These are phyloP conservation scores for Bembecia ichneumoniformis DNA, from an alignment of 2,888 invertebrate species.

Conservation along the genomic window DNA sequence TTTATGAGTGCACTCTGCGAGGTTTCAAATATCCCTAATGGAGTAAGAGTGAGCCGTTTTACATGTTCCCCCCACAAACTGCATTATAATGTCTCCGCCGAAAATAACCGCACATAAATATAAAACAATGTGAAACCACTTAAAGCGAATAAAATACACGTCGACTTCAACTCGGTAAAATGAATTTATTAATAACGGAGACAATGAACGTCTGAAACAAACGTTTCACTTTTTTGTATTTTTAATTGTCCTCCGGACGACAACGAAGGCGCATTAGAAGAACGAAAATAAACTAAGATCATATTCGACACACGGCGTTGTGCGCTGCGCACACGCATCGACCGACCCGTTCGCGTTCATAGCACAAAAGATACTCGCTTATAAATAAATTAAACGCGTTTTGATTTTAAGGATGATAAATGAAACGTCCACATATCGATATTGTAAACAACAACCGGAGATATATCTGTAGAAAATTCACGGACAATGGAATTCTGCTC, in stretches of 20 bases:
- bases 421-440: too few relatives aligned
- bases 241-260: constrained; percentile 70
- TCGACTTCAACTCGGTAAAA: constrained; percentile 70
- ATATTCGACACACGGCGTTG: constrained; percentile 53
- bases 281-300: constrained; percentile 68
- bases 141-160: constrained; percentile 73
- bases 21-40: constrained; percentile 72
- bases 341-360: not conserved
- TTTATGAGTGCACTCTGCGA: constrained; percentile 68
- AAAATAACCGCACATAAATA: constrained; percentile 73
- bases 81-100: constrained; percentile 68
- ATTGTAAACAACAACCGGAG: not conserved
- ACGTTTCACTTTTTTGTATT: constrained; percentile 68
- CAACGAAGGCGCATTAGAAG: constrained; percentile 68
- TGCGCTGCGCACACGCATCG: not conserved
- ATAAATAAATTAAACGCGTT: too few relatives aligned
- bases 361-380: too few relatives aligned
- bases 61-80: constrained; percentile 70
- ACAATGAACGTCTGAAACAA: constrained; percentile 73
- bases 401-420: too few relatives aligned
- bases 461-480: too few relatives aligned
- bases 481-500: not conserved
- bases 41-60: constrained; percentile 66
- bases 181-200: constrained; percentile 73
- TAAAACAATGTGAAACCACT: constrained; percentile 74